Base-by-base conservation (phyloP, 2,113 vertebrate species). In the Brachyhypopomus gauderio region DNA sequence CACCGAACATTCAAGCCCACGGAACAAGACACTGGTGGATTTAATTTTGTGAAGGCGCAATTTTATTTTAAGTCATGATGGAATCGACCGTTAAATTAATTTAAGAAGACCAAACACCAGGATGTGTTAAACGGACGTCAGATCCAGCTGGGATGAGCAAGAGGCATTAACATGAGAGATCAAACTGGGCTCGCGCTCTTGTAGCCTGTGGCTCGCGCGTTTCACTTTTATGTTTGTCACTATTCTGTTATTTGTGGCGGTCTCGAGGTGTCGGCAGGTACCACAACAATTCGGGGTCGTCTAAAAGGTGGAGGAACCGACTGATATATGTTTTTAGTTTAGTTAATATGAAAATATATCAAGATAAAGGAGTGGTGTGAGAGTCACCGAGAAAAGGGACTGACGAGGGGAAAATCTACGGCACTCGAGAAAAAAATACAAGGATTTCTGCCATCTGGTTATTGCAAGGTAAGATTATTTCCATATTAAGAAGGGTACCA, bases 401-500 rank as follows among this genome's bases (percentile, higher is more conserved):
- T 5, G 34, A 84, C 73, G 22, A 81, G 83, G 81, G 79, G 58
- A 74, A 74, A 52, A 74, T 59, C 52, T 27, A 74, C 19, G 25
- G 36, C 75, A 58, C 59, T 66, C 63, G n/a, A 72, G 5, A 41
- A 66, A 83, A 59, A 36, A 66, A 81, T 38, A 85, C 66, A 63
- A 69, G 83, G 87, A 84, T 81, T 84, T 87, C 84, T 90, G 84
- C 86, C 72, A 17, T 73, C 66, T 64, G 58, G 55, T 45, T 78
- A 72, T 84, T 74, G 8, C 60, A 78, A 83, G 88, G 88, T 89
- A 85, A 86, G 85, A 48, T 78, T 23, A 55, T 56, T 63, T 71
- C 20, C 25, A 5, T 66, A 1, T 11, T 30, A 8, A 12, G 45
- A 52, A 52, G 45, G 14, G 45, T 14, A 52, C 45, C 12, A 52